Percentiles rank a stretch among this genome's conserved stretches.
phyloP scores from a whole-genome alignment of 2,888 invertebrate genomes.

The Vandiemenella viatica region DNA sequence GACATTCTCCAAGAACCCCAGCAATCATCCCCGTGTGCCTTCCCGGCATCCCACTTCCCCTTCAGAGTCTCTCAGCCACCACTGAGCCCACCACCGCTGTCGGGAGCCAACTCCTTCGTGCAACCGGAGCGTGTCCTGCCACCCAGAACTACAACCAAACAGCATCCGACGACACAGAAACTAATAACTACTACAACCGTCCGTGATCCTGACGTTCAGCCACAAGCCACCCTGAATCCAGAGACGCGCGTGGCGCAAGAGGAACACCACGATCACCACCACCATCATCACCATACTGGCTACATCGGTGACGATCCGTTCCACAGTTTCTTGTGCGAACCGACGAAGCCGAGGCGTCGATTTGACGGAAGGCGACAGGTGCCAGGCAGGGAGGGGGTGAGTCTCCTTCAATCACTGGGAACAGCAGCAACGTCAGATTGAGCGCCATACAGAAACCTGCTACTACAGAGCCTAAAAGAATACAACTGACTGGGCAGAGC shows the following conservation, averaged over 20 bases:
- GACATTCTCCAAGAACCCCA: too few species aligned
- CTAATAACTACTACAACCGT: too few species aligned
- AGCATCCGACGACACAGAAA: too few species aligned
- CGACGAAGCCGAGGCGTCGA: not conserved
- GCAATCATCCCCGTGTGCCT: too few species aligned
- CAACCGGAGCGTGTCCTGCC: not conserved
- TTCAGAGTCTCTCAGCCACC: not conserved
- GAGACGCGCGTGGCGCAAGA: not conserved
- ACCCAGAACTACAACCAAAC: too few species aligned
- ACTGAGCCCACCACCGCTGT: not conserved
- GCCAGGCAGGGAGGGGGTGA: too few species aligned
- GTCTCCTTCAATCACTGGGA: too few species aligned
- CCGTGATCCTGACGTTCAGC: not conserved
- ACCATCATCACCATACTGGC: slow-evolving; percentile 14
- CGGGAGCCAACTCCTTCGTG: not conserved
- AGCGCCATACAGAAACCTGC: too few species aligned
- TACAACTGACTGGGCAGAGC: too few species aligned
- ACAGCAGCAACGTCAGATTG: too few species aligned
- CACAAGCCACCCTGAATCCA: not conserved
- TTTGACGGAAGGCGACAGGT: not conserved
- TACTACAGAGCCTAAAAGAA: too few species aligned
- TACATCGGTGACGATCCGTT: slow-evolving; percentile 12
- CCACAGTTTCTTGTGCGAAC: slow-evolving; percentile 12
- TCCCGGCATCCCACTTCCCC: too few species aligned
- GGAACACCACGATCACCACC: slow-evolving; percentile 8